Evolutionary conservation across 2,888 invertebrate species (phyloP), one percentile per base, ranked within the genome.

Genomic region (Pemphredon lugubris): DNA sequence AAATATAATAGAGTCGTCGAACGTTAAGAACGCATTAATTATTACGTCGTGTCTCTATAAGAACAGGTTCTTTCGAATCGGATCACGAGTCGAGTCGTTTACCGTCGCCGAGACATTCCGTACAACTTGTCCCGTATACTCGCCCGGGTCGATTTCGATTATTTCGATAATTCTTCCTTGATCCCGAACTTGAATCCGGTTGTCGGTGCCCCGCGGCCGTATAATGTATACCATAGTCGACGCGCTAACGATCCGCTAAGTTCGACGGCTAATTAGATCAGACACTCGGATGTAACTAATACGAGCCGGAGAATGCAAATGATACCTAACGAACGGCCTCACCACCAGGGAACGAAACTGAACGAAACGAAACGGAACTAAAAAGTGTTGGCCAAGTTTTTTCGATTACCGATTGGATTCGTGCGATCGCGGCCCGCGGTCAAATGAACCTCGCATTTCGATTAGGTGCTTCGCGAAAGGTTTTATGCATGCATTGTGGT

Each of bases 251-350:
- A 79, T 73, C 69, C 58, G 76, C 66, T 71, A 71, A 79, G 67
- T 63, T 65, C 23, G 65, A 63, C 65, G 73, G 60, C 68, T 76
- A 79, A 79, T 79, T 76, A 79, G 78, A 78, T 76, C 73, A 51
- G 32, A 60, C 65, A 65, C 65, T 54, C 39, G 63, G 60, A 65
- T 65, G 73, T 58, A 64, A 30, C 63, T 78, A 77, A 76, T 71
- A 65, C 73, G 59, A 59, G 26, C 55, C 42, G 39, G 59, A 39
- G 63, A 68, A 76, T 71, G 76, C 68, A 73, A 76, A 76, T 79
- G 73, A 66, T 63, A 75, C 30, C 61, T 78, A 78, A 78, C 72
- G 78, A 78, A 70, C 66, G 58, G 67, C 72, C 60, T 77, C 48
- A n/a, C n/a, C n/a, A n/a, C n/a, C n/a, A n/a, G 23, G 51, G 39